A percentile compares a stretch with the other conserved stretches of the same genome.
phyloP scores from a whole-genome alignment of 92 coral and sea anemone species.

The Meandrina meandrites region DNA sequence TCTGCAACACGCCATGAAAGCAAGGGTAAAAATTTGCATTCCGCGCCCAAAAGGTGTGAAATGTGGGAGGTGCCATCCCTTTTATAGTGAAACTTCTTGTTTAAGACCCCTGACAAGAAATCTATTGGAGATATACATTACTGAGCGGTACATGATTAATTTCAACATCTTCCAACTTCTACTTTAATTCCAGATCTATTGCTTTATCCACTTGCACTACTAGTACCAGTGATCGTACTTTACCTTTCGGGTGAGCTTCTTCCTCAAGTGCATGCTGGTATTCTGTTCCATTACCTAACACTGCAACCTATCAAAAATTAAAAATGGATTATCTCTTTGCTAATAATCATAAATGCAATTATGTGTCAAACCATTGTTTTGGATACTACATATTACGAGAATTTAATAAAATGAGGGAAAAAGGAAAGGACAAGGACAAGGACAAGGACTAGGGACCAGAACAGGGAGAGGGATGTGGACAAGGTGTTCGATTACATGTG shows the following conservation, averaged over 20 bases:
- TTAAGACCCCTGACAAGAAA: not conserved
- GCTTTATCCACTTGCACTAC: not conserved
- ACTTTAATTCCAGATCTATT: not conserved
- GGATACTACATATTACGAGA: not conserved
- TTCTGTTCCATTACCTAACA: slow-evolving; percentile 52
- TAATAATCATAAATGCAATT: not conserved
- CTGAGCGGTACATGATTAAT: not conserved
- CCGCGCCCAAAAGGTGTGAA: too few relatives aligned
- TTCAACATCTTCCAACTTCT: too few relatives aligned
- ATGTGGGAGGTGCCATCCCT: too few relatives aligned
- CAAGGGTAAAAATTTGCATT: too few relatives aligned
- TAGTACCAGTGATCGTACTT: not conserved
- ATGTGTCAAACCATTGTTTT: not conserved
- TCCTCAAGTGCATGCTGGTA: slow-evolving; percentile 36
- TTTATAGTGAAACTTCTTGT: too few relatives aligned
- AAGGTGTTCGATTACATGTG: too few relatives aligned
- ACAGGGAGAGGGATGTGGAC: too few relatives aligned
- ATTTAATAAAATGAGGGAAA: too few relatives aligned
- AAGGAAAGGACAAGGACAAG: too few relatives aligned
- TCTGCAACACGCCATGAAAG: too few relatives aligned
- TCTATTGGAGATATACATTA: too few relatives aligned
- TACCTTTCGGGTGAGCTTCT: slow-evolving; percentile 40
- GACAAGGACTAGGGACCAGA: too few relatives aligned
- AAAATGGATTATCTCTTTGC: not conserved
- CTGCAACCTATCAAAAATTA: slow-evolving; percentile 24